Conservation (phyloP, 2,113 vertebrate genomes). For the Syngnathus scovelli region DNA sequence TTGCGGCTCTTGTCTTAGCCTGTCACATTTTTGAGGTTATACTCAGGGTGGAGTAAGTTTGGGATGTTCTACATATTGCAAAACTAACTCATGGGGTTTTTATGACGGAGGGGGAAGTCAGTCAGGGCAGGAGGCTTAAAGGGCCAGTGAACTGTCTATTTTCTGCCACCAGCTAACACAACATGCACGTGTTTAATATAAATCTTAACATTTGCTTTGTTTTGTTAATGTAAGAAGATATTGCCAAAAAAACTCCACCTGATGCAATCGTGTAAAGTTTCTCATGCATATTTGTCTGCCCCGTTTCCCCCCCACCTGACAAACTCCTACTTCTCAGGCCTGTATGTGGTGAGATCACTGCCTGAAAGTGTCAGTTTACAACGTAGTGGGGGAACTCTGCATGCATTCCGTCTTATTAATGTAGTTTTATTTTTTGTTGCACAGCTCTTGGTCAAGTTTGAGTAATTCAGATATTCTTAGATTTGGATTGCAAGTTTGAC, state of each 20-base stretch:
- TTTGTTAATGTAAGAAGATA: conserved; percentile 4
- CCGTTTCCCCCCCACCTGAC: conserved; percentile 28
- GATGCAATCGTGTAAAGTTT: conserved; percentile 27
- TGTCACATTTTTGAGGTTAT: conserved; percentile 3
- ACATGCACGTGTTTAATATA: neutral
- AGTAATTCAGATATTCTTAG: too few relatives aligned
- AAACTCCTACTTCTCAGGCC: conserved; percentile 37
- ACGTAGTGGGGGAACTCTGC: conserved; percentile 31
- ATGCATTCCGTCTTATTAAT: neutral
- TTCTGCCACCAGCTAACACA: neutral
- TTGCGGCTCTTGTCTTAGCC: neutral
- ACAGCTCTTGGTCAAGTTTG: neutral
- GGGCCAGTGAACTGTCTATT: neutral
- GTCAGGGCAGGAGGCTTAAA: conserved; percentile 3
- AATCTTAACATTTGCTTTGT: conserved; percentile 5
- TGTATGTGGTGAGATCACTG: conserved; percentile 46
- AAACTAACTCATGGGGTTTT: conserved; percentile 17
- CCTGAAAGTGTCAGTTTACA: conserved; percentile 37
- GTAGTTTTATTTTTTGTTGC: neutral
- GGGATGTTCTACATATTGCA: conserved; percentile 22
- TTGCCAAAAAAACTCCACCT: neutral
- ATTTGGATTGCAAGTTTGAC: neutral
- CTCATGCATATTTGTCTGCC: conserved; percentile 33
- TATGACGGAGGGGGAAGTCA: neutral
- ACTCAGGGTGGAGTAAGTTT: conserved; percentile 18